These are phyloP conservation scores for Trachythela sp. DNA, from an alignment of 64 coral and sea anemone species.

Conservation along the genomic window DNA sequence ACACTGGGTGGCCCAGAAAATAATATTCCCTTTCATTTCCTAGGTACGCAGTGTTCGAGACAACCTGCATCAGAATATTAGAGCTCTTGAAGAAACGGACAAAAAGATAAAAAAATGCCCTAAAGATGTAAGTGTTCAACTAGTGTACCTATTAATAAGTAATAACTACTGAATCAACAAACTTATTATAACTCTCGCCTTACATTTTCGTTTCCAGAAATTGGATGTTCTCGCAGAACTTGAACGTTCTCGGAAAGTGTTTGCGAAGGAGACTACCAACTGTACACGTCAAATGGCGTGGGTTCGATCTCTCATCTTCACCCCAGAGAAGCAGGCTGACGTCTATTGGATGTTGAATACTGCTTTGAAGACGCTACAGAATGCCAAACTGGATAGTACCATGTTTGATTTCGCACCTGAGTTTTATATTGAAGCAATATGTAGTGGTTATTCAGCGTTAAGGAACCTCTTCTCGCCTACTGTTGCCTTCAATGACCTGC, in stretches of 20 bases:
- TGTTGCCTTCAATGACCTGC: slow-evolving; percentile 57
- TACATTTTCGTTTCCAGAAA: slow-evolving; percentile 37
- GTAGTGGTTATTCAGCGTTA: slow-evolving; percentile 77
- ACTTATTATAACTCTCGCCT: too few relatives aligned
- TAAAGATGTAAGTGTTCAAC: slow-evolving; percentile 48
- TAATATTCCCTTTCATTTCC: neutral
- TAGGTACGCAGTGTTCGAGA: slow-evolving; percentile 87
- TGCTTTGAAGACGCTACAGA: slow-evolving; percentile 59
- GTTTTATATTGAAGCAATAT: slow-evolving; percentile 82
- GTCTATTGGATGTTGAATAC: slow-evolving; percentile 81
- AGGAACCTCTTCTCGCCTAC: slow-evolving; percentile 80
- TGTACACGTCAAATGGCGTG: slow-evolving; percentile 98
- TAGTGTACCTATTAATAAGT: neutral
- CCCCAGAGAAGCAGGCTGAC: slow-evolving; percentile 78
- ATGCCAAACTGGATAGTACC: slow-evolving; percentile 25
- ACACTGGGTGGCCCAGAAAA: too few relatives aligned
- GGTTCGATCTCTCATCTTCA: slow-evolving; percentile 88
- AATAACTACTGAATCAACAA: neutral
- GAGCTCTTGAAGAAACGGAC: slow-evolving; percentile 79
- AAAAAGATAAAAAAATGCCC: slow-evolving; percentile 64
- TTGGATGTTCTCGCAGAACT: slow-evolving; percentile 68
- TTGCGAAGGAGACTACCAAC: slow-evolving; percentile 74
- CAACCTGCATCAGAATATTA: slow-evolving; percentile 87
- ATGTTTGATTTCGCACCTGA: slow-evolving; percentile 90
- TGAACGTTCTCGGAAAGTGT: slow-evolving; percentile 71